phyloP scores from a whole-genome alignment of 2,888 invertebrate genomes.

The Cheiracanthium punctorium region DNA sequence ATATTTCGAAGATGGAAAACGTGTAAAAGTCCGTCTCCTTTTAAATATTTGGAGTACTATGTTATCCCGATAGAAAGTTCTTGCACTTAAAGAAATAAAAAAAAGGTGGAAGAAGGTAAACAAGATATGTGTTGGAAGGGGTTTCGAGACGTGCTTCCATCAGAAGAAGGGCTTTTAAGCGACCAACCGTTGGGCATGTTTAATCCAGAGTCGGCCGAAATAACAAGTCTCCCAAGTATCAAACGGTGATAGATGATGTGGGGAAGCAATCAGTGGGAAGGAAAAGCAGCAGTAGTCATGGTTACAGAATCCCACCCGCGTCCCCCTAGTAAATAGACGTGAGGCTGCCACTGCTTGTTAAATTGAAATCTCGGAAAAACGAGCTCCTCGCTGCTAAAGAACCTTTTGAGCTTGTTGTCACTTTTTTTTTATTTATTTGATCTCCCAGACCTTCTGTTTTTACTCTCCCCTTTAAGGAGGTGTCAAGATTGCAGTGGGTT shows the following conservation, averaged over 20 bases:
- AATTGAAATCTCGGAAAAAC: slow-evolving; percentile 69
- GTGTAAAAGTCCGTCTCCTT: too few relatives aligned
- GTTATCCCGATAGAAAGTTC: too few relatives aligned
- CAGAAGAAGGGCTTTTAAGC: slow-evolving; percentile 66
- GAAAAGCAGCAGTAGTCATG: slow-evolving; percentile 57
- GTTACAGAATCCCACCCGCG: slow-evolving; percentile 44
- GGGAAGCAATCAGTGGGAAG: slow-evolving; percentile 63
- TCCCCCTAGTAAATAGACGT: slow-evolving; percentile 65
- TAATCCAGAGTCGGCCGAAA: slow-evolving; percentile 65
- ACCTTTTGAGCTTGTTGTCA: slow-evolving; percentile 69
- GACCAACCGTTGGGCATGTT: slow-evolving; percentile 66
- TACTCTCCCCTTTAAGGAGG: slow-evolving; percentile 66
- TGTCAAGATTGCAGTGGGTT: slow-evolving; percentile 61
- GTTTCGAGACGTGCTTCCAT: slow-evolving; percentile 61
- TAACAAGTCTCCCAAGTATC: slow-evolving; percentile 67
- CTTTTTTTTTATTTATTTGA: slow-evolving; percentile 53
- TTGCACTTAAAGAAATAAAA: too few relatives aligned
- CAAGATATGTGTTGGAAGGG: too few relatives aligned
- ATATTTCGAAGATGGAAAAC: too few relatives aligned
- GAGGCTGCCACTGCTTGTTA: slow-evolving; percentile 69
- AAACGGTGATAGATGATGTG: slow-evolving; percentile 68
- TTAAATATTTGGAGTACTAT: too few relatives aligned
- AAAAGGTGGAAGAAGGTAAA: too few relatives aligned
- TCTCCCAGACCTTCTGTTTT: slow-evolving; percentile 69
- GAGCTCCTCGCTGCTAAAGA: slow-evolving; percentile 50